These are phyloP conservation scores for Nixonia krombeini DNA, from an alignment of 1,140 invertebrate genomes.

Conservation along the genomic window DNA sequence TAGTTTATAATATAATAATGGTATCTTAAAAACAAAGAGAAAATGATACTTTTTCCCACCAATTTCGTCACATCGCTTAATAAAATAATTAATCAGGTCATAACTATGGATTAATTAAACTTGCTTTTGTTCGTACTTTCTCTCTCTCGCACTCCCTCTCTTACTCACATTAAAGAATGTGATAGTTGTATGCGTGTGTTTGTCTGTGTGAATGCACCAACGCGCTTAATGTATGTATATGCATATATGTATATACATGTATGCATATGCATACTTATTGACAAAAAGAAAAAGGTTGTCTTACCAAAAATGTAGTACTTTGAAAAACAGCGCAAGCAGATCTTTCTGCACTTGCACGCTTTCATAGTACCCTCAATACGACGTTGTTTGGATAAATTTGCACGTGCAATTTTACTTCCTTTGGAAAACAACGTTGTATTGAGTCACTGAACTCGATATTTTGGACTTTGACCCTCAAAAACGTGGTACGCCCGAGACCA, in stretches of 20 bases:
- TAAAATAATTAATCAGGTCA: constrained; percentile 65
- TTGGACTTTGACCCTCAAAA: too few species aligned
- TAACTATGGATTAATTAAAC: too few species aligned
- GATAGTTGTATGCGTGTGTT: too few species aligned
- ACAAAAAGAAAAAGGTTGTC: constrained; percentile 32
- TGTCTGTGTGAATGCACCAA: too few species aligned
- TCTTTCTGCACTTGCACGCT: not conserved
- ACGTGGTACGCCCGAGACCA: too few species aligned
- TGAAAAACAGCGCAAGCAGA: not conserved
- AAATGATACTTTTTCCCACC: constrained; percentile 35
- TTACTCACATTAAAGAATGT: constrained; percentile 38
- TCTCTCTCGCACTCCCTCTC: constrained; percentile 32
- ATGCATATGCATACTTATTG: constrained; percentile 38
- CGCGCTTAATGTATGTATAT: constrained; percentile 34
- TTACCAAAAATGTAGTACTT: constrained; percentile 1
- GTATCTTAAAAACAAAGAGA: constrained; percentile 14
- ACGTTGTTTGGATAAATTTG: not conserved
- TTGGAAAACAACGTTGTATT: too few species aligned
- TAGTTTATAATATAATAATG: constrained; percentile 32
- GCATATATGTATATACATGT: constrained; percentile 28
- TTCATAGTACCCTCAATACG: not conserved
- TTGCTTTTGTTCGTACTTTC: constrained; percentile 52
- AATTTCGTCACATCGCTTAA: constrained; percentile 62
- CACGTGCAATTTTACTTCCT: too few species aligned
- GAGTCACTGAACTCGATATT: too few species aligned